These are phyloP conservation scores for Halocynthia roretzi DNA, from an alignment of 23 tunicate genomes.

Conservation along the genomic window DNA sequence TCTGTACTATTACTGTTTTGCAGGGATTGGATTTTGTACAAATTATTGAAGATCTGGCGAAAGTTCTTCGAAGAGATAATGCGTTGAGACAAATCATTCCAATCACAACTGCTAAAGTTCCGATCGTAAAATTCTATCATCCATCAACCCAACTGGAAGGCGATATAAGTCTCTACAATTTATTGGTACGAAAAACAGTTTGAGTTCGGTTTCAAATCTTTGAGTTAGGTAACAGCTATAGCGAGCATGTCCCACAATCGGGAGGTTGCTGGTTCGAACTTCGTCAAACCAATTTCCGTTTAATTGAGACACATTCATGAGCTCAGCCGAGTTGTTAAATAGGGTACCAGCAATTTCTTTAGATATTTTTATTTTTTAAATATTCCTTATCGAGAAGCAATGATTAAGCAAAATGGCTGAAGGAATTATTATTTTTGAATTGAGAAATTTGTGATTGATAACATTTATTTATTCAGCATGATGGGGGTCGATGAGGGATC, in stretches of 20 bases:
- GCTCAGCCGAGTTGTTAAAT: too few relatives aligned
- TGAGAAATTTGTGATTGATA: neutral
- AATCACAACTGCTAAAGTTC: constrained; percentile 95
- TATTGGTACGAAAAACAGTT: constrained; percentile 43
- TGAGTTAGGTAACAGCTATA: neutral
- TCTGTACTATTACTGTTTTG: neutral
- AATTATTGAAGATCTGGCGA: constrained; percentile 63
- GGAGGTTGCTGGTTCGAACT: neutral
- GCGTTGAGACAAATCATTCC: constrained; percentile 54
- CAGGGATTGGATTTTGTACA: constrained; percentile 43
- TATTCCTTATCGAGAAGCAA: too few relatives aligned
- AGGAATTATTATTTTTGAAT: neutral
- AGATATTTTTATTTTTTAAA: too few relatives aligned
- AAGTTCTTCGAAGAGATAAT: constrained; percentile 33
- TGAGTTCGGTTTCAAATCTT: neutral
- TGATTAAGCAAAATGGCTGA: too few relatives aligned
- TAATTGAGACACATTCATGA: too few relatives aligned
- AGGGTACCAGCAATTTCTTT: too few relatives aligned
- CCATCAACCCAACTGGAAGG: constrained; percentile 56
- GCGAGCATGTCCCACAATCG: neutral
- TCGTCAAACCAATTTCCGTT: too few relatives aligned
- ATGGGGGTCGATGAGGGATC: too few relatives aligned
- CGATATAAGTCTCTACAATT: constrained; percentile 90
- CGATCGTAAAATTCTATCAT: constrained; percentile 89
- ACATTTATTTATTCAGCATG: too few relatives aligned